Base-by-base conservation (phyloP, 2,797 vertebrate species). In the Tympanoctomys barrerae region DNA sequence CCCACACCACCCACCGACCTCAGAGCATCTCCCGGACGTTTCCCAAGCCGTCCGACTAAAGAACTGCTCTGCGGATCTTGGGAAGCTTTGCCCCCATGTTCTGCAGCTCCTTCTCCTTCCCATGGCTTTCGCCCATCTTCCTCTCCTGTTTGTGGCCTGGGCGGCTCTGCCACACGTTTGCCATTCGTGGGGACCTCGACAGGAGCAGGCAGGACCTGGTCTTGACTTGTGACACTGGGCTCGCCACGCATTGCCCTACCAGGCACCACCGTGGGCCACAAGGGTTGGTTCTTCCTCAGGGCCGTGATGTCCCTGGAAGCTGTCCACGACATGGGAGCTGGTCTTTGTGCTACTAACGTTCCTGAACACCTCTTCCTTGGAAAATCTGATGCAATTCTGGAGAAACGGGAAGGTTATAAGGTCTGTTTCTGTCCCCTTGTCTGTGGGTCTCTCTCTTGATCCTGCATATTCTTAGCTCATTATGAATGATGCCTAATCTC, bases 241-340 rank as follows among this genome's bases (percentile, higher is more conserved):
- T 99, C 95, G 99, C 99, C 94, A 99, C 99, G 99, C 99, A 99
- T 98, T 99, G 99, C 98, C 99, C 99, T 87, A 99, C 99, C 0
- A 99, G 99, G 99, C 83, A 99, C 99, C 97, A 99, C 99, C 89
- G 99, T 99, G 2, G 99, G 99, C 77, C 99, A 99, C 98, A 99
- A 99, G 99, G 99, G 99, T 97, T 99, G 99, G 99, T 99, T 99
- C 98, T 99, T 99, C 98, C 98, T 99, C 96, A 99, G 99, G 99
- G 99, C 99, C 0, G 99, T 99, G 95, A 99, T 99, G 99, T 99
- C 99, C 96, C 99, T 99, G 6, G 59, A 22, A 22, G 59, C 59
- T 59, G 18, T 7, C 16, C 21, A 21, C 18, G 59, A 61, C 98
- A 99, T 99, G 0, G 99, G 99, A 4, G 99, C 99, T 0, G 99